Percentiles rank a stretch among this genome's conserved stretches.
phyloP scores from a whole-genome alignment of 2,888 invertebrate genomes.

The Lydus trimaculatus region DNA sequence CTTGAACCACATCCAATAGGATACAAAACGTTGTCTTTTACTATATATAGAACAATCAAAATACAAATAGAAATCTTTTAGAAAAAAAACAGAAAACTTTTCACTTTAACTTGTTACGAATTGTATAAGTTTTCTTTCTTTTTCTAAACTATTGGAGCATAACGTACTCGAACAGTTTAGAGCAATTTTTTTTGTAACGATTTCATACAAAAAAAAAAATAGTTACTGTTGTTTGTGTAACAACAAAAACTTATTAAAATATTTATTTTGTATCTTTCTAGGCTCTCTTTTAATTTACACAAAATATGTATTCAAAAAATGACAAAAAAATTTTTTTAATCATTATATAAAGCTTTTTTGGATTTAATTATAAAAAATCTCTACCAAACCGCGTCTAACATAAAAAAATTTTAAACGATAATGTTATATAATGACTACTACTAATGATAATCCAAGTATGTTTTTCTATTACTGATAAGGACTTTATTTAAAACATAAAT shows the following conservation, averaged over 20 bases:
- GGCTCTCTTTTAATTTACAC: no score
- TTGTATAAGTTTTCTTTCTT: background rate
- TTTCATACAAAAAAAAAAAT: background rate
- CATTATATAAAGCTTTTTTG: no score
- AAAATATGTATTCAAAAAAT: background rate
- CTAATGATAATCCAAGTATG: no score
- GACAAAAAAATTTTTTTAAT: no score
- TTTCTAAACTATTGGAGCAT: background rate
- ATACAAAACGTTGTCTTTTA: constrained; percentile 14
- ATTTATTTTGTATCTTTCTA: background rate
- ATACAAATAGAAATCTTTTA: constrained; percentile 22
- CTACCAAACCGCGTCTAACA: no score
- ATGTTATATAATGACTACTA: no score
- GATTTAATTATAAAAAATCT: no score
- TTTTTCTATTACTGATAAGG: no score
- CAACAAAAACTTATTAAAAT: background rate
- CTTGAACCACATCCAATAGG: constrained; percentile 2
- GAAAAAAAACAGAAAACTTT: constrained; percentile 3
- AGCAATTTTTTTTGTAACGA: background rate
- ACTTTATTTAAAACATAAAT: no score
- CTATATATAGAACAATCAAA: constrained; percentile 26
- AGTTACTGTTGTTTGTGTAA: background rate
- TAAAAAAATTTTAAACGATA: no score
- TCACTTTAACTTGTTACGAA: constrained; percentile 8
- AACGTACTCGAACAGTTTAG: background rate